phyloP scores from a whole-genome alignment of 2,888 invertebrate species.

The Dasysyrphus albostriatus region DNA sequence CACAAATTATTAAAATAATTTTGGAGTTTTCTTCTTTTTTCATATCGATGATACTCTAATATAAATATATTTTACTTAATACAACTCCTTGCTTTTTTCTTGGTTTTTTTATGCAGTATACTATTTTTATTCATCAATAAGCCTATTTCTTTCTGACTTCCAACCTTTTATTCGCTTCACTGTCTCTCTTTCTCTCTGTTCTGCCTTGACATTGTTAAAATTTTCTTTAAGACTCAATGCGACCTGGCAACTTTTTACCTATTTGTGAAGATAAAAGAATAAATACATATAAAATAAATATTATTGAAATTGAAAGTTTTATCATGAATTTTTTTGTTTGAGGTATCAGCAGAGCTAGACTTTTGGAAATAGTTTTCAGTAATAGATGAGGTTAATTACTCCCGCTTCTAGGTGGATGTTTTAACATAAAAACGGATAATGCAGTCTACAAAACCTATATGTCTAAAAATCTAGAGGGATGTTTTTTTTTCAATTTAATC shows the following conservation, averaged over 20 bases:
- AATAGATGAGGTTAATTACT: constrained; percentile 24
- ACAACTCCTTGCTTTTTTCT: constrained; percentile 44
- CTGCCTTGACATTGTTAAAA: constrained; percentile 58
- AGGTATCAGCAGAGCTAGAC: constrained; percentile 55
- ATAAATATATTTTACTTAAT: constrained; percentile 33
- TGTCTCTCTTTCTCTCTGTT: constrained; percentile 36
- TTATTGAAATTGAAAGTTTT: constrained; percentile 48
- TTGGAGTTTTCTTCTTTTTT: constrained; percentile 14
- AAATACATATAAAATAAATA: constrained; percentile 63
- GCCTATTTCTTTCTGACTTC: constrained; percentile 63
- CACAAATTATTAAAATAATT: constrained; percentile 29
- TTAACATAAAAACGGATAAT: constrained; percentile 3
- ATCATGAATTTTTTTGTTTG: constrained; percentile 26
- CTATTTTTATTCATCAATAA: constrained; percentile 45
- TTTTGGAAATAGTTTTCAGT: constrained; percentile 31
- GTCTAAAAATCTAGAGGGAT: constrained; percentile 33
- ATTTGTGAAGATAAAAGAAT: constrained; percentile 73
- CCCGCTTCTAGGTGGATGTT: constrained; percentile 10
- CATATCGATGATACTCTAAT: constrained; percentile 14
- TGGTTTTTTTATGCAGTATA: constrained; percentile 56
- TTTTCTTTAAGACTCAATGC: constrained; percentile 71
- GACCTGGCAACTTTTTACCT: constrained; percentile 74
- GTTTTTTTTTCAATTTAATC: constrained; percentile 16
- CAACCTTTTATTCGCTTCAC: constrained; percentile 43
- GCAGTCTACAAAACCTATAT: constrained; percentile 37